Evolutionary conservation across 2,888 invertebrate genomes (phyloP), one percentile per base, ranked within the genome.

Genomic region (Barypeithes pellucidus): DNA sequence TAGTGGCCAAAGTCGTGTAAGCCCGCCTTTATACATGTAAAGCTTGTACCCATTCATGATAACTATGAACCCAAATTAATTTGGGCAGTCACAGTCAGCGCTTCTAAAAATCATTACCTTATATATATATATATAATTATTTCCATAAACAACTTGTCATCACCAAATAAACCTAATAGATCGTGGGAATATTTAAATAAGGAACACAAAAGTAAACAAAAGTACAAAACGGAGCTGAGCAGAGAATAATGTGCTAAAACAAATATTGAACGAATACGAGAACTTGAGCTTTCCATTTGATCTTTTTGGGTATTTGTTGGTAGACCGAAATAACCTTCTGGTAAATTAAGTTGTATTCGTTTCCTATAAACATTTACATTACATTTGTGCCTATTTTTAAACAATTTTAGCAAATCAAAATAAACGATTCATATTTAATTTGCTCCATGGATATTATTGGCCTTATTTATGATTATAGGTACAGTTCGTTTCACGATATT

Each of bases 141-240:
- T 50, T 24, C 50, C 50, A 50, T 24, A 50, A 4, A 22, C 22
- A 41, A 61, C 24, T n/a, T 45, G 16, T 29, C 45, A n/a, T 24
- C 43, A 45, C 43, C 41, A 62, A 62, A 62, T 45, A 62, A 45
- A 20, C 45, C 45, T 18, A 62, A 61, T 43, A 45, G 12, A 62
- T 62, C 62, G 62, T 62, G 62, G 62, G 62, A 62, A 62, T 62
- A 62, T 43, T 24, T 41, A 62, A 43, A 43, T 45, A 16, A 39
- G 22, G 9, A 24, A 29, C 16, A 12, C 45, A 24, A 62, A n/a
- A 20, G 45, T 45, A 62, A 62, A 62, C 62, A 62, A 62, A 62
- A 45, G 43, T 24, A 22, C n/a, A 62, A 45, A 62, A 62, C 45
- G 62, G 61, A 9, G n/a, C 43, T 43, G 16, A 43, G 43, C 18